A percentile compares a stretch with the other conserved stretches of the same genome.
Evolutionary conservation across 1,140 invertebrate genomes (phyloP).

Genomic region (Anastrepha obliqua): DNA sequence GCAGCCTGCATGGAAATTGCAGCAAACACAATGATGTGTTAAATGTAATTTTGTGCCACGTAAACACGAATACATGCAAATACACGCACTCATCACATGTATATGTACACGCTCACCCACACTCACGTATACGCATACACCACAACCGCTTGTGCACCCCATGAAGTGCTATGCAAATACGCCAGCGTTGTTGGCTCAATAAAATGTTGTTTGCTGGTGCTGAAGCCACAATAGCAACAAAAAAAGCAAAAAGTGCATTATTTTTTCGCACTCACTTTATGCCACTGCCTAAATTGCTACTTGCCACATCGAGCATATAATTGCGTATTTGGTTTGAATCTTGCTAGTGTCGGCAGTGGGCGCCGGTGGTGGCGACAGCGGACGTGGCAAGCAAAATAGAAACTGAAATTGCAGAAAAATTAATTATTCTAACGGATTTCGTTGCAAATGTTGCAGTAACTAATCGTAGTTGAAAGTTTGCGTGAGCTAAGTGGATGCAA

Average conservation of each 20-base stretch:
- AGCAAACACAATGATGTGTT: constrained; percentile 34
- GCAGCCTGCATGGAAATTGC: neutral
- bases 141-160: neutral
- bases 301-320: neutral
- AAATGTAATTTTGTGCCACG: constrained; percentile 22
- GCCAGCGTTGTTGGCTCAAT: neutral
- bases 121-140: neutral
- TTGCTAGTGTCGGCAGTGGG: neutral
- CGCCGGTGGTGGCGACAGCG: neutral
- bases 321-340: neutral
- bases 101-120: neutral
- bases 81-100: too few species aligned
- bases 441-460: constrained; percentile 25
- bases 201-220: constrained; percentile 15
- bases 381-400: constrained; percentile 5
- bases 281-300: neutral
- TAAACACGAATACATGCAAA: neutral
- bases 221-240: neutral
- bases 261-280: neutral
- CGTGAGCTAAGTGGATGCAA: neutral
- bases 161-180: constrained; percentile 13
- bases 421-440: constrained; percentile 28
- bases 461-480: neutral
- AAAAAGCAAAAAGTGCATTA: neutral
- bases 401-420: constrained; percentile 22